phyloP scores from a whole-genome alignment of 1,140 invertebrate genomes.

The Helicoverpa armigera region DNA sequence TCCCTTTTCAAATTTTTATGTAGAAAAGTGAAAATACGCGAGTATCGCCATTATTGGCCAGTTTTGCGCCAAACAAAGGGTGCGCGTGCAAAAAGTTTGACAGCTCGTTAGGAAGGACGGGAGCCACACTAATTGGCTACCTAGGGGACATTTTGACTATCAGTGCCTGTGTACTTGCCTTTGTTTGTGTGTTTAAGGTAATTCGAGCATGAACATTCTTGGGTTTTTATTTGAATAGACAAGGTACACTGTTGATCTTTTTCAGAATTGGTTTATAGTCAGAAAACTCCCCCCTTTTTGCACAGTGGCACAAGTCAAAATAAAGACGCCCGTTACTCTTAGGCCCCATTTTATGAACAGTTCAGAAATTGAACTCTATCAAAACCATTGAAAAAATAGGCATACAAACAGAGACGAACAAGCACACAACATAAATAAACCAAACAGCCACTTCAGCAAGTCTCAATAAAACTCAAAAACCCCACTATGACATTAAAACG shows the following conservation, averaged over 20 bases:
- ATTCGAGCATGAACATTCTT: slow-evolving; percentile 32
- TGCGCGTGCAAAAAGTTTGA: slow-evolving; percentile 72
- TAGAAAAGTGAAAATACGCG: slow-evolving; percentile 34
- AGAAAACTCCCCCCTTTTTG: too few species aligned
- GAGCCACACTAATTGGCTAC: slow-evolving; percentile 69
- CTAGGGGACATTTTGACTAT: slow-evolving; percentile 63
- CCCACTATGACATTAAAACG: slow-evolving; percentile 33
- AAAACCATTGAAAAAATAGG: too few species aligned
- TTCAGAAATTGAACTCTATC: too few species aligned
- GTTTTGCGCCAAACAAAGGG: slow-evolving; percentile 63
- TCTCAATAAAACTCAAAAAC: slow-evolving; percentile 36
- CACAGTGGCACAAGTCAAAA: too few species aligned
- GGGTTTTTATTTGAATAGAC: slow-evolving; percentile 23
- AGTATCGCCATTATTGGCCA: slow-evolving; percentile 53
- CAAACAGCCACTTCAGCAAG: background rate
- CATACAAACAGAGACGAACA: background rate
- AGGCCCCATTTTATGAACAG: too few species aligned
- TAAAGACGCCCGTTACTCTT: too few species aligned
- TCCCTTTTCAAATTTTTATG: slow-evolving; percentile 4
- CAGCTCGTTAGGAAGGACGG: slow-evolving; percentile 67
- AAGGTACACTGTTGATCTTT: slow-evolving; percentile 9
- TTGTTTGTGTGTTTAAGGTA: slow-evolving; percentile 43
- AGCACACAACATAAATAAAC: slow-evolving; percentile 3
- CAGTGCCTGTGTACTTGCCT: slow-evolving; percentile 35
- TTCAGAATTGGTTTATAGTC: background rate